phyloP scores from a whole-genome alignment of 2,797 vertebrate species.

The Arnoldichthys spilopterus region DNA sequence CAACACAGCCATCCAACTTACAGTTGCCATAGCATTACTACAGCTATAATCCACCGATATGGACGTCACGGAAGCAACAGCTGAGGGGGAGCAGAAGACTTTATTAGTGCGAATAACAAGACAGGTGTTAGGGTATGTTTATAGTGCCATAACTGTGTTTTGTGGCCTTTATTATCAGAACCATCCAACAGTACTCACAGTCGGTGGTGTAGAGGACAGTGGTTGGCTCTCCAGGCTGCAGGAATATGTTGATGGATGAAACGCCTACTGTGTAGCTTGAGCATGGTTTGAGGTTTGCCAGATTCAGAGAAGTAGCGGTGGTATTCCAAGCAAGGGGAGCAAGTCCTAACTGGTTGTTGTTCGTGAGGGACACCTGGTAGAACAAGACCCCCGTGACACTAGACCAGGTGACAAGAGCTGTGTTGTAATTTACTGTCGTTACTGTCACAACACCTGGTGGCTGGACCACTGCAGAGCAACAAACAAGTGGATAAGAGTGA shows the following conservation, averaged over 20 bases:
- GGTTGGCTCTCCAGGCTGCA: slow-evolving; percentile 72
- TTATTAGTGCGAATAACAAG: background rate
- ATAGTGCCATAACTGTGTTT: background rate
- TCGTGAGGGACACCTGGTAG: slow-evolving; percentile 72
- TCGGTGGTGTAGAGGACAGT: slow-evolving; percentile 63
- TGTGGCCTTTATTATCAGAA: background rate
- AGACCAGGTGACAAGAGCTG: slow-evolving; percentile 69
- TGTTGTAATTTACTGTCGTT: slow-evolving; percentile 53
- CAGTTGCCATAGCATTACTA: slow-evolving; percentile 57
- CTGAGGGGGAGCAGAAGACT: slow-evolving; percentile 56
- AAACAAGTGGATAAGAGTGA: slow-evolving; percentile 19
- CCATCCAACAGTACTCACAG: slow-evolving; percentile 69
- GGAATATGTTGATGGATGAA: slow-evolving; percentile 76
- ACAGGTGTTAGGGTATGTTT: background rate
- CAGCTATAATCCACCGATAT: slow-evolving; percentile 72
- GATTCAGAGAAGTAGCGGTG: slow-evolving; percentile 51
- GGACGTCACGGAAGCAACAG: slow-evolving; percentile 64
- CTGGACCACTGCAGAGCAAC: slow-evolving; percentile 74
- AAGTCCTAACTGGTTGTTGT: slow-evolving; percentile 51
- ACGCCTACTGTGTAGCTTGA: slow-evolving; percentile 77
- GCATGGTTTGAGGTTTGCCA: slow-evolving; percentile 75
- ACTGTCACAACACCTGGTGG: slow-evolving; percentile 70
- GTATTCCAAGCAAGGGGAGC: slow-evolving; percentile 52
- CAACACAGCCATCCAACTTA: slow-evolving; percentile 72
- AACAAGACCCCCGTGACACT: slow-evolving; percentile 67